Evolutionary conservation across 2,888 invertebrate species (phyloP), one percentile per base, ranked within the genome.

Genomic region (Macaria notata): DNA sequence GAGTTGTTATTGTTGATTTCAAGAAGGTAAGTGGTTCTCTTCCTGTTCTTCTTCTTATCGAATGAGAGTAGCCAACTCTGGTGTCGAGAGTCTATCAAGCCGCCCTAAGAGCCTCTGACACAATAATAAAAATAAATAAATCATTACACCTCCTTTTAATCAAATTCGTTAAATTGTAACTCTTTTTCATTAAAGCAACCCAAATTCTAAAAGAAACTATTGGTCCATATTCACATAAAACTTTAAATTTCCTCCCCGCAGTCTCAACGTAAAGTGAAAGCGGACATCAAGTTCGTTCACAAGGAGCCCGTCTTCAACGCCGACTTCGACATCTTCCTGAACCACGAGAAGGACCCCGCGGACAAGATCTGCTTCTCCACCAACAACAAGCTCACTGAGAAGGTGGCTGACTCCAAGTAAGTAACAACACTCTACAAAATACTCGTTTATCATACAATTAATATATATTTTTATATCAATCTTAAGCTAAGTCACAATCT

Each of bases 301-400:
- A 92, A 92, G 50, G 92, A 93, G 0, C 93, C 94, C 0, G 92
- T 92, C 1, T 94, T 93, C 78, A 93, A 93, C 61, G 88, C 94
- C 0, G 93, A 94, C 47, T 70, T 94, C 0, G 95, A 94, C 46
- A 51, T 97, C 3, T 93, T 90, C 67, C 93, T 95, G 36, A 94
- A 96, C 76, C 94, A 92, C 60, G 94, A 94, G 49, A 95, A 94
- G 72, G 94, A 95, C 73, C 94, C 94, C 45, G 93, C 86, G 45
- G 94, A 95, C 69, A 95, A 94, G 68, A 68, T 96, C 3, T 92
- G 93, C 57, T 69, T 96, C 42, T 93, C 93, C 38, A 95, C 96
- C 0, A 92, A 93, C 62, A 93, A 93, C 54, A 93, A 92, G 62
- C 64, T 92, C 0, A 92, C 84, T 38, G 87, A 86, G 4, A 84